Conservation (phyloP, 2,797 vertebrate genomes). For the Channallabes apus region DNA sequence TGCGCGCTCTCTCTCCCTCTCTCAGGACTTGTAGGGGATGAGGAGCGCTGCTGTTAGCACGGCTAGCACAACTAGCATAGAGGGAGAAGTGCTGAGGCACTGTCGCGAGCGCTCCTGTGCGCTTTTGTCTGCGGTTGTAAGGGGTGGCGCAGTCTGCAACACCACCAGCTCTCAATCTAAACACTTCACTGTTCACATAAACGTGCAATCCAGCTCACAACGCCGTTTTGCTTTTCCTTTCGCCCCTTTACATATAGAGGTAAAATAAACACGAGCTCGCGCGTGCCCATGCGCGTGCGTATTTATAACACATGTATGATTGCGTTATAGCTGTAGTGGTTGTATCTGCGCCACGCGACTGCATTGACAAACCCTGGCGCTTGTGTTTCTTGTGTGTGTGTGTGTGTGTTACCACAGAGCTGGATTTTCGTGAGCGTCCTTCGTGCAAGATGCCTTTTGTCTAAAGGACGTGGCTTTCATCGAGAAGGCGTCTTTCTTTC, state of each 20-base stretch:
- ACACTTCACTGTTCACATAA: neutral
- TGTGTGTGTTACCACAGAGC: constrained; percentile 68
- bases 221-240: too few relatives aligned
- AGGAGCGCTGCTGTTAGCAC: constrained; percentile 23
- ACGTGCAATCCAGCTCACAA: neutral
- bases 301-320: neutral
- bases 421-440: constrained; percentile 70
- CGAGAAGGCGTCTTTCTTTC: constrained; percentile 17
- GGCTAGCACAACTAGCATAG: constrained; percentile 18
- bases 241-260: neutral
- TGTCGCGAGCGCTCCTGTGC: constrained; percentile 66
- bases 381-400: constrained; percentile 24
- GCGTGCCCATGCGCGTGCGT: neutral
- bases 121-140: constrained; percentile 76
- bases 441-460: constrained; percentile 64
- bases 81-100: constrained; percentile 20
- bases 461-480: constrained; percentile 47
- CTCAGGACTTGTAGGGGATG: constrained; percentile 11
- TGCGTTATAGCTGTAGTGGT: neutral
- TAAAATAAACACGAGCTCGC: neutral
- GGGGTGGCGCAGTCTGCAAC: constrained; percentile 55
- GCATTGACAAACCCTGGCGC: constrained; percentile 28
- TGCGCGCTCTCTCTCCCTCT: neutral
- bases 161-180: neutral
- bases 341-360: constrained; percentile 43